Base-by-base conservation (phyloP, 2,888 invertebrate species). In the Aphodius sticticus region DNA sequence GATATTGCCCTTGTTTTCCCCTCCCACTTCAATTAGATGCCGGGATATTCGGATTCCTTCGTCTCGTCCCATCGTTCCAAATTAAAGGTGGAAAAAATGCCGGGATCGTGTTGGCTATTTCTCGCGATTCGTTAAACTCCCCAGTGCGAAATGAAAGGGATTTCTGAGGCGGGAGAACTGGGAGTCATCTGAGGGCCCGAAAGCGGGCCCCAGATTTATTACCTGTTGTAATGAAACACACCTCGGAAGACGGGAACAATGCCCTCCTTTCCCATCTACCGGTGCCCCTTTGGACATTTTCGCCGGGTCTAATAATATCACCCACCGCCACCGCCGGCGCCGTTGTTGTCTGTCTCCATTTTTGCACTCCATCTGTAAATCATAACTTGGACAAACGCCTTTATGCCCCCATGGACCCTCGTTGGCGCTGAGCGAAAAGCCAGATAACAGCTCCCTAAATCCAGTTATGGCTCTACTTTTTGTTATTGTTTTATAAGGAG, bases 161-260 rank as follows among this genome's bases (percentile, higher is more conserved):
- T 53, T 53, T 53, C 53, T 53, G 53, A 7, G 53, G 7, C 12
- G 53, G 53, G 7, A 53, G 53, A 53, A 53, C 53, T 53, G 53
- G 53, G 53, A 53, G 53, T 53, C 53, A 53, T 53, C 53, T 53
- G 53, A 53, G 53, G 12, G 53, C 53, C 53, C 53, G 53, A 53
- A 53, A 53, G 53, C 53, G 53, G 53, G 9, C 53, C 12, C 76
- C 76, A 76, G 76, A 76, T 76, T 76, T 76, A 76, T 76, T 76
- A 38, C 76, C 76, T 53, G 76, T 37, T 76, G 38, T 76, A 76
- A 76, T 76, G 76, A 76, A 76, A 76, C 76, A 76, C 53, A 53
- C 53, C 53, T 53, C 53, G 53, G 53, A 53, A 53, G 53, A 53
- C 53, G 53, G 9, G 53, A 53, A 53, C 53, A 53, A 53, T 53